Base-by-base conservation (phyloP, 2,797 vertebrate genomes). In the Gastrophryne carolinensis region DNA sequence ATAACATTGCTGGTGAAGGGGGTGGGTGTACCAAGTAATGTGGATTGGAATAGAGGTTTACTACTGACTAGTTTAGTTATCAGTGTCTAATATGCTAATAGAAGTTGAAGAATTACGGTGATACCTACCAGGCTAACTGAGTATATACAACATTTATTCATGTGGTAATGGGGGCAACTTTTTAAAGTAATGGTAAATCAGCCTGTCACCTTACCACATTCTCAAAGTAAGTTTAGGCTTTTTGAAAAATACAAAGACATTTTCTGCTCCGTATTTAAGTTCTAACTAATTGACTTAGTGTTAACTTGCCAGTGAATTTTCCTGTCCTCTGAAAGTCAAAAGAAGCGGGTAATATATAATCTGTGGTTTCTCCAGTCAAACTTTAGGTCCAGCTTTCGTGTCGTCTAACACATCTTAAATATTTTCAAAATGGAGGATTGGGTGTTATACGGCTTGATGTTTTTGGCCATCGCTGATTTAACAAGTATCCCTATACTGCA, bases 401-500 rank as follows among this genome's bases (percentile, higher is more conserved):
- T 65, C 61, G 65, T 49, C 49, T 73, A 56, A 47, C 72, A 73
- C 61, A 54, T 73, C 72, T 47, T 73, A 73, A 64, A 65, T 65
- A n/a, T 56, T 72, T 61, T 62, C 57, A 72, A 61, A 23, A 72
- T 72, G 70, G 70, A 72, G 57, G 57, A 72, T 52, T 52, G 56
- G 68, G 68, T 60, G 68, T 71, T 71, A 71, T 8, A 71, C 24
- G 29, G 41, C 54, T 61, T 62, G 70, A 72, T 72, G 29, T 61
- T 61, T 61, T 72, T 52, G 57, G 70, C 44, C 29, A 72, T 72
- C 52, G 37, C 68, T 71, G 56, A 47, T 60, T 71, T 15, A 60
- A 71, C 50, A 37, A 53, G 47, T 54, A 35, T 52, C 29, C 56
- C 29, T 60, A 71, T 71, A 71, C 47, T 54, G 49, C 68, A 71